These are phyloP conservation scores for Bruchidius siliquastri DNA, from an alignment of 2,888 invertebrate species.

Conservation along the genomic window DNA sequence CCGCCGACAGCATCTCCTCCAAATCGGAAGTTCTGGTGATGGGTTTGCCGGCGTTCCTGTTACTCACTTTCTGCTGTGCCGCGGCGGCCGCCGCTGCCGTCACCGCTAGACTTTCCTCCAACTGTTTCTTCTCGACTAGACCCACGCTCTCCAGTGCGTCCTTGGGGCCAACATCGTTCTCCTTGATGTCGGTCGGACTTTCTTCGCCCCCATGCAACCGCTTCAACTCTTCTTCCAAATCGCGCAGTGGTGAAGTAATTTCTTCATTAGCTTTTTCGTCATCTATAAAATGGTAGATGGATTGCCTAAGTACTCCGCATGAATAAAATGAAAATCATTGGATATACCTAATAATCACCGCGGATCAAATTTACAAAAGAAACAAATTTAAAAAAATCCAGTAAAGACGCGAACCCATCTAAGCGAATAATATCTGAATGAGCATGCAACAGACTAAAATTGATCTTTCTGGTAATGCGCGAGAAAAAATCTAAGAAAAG, in stretches of 20 bases:
- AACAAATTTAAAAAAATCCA: no score
- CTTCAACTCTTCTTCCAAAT: constrained; percentile 19
- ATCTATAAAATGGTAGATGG: constrained; percentile 4
- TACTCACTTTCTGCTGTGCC: neutral
- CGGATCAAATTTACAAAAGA: no score
- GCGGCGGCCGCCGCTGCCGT: neutral
- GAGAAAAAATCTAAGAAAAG: no score
- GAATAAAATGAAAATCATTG: no score
- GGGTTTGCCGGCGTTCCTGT: constrained; percentile 2
- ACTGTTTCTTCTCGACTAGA: neutral
- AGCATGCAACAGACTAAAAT: no score
- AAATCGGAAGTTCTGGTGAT: constrained; percentile 20
- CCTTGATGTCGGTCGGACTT: neutral
- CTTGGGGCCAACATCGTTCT: neutral
- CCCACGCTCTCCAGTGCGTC: neutral
- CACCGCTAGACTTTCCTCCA: neutral
- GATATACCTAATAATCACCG: no score
- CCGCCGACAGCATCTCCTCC: constrained; percentile 22
- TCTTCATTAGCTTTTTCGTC: neutral
- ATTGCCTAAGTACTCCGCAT: no score
- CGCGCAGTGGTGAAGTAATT: constrained; percentile 8
- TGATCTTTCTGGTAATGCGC: no score
- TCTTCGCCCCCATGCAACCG: constrained; percentile 19
- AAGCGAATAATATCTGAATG: no score
- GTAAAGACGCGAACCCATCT: no score